phyloP scores from a whole-genome alignment of 2,797 vertebrate species.

The Brachyalestes nurse region DNA sequence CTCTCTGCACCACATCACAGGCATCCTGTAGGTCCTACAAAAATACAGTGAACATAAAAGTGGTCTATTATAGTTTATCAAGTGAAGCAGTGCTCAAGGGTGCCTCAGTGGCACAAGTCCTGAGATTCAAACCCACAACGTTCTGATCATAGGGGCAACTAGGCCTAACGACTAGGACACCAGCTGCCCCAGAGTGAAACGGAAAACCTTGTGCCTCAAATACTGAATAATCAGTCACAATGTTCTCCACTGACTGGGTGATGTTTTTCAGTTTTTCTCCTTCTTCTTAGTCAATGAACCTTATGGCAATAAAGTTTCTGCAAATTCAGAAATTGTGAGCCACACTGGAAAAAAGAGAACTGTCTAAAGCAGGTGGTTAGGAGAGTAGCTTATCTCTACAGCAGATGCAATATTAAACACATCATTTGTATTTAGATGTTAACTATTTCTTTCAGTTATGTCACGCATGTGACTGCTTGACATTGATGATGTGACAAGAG shows the following conservation, averaged over 20 bases:
- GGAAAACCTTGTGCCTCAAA: neutral
- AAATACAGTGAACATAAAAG: neutral
- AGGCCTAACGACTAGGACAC: too few species aligned
- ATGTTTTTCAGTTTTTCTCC: neutral
- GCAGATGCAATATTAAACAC: neutral
- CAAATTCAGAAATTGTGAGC: neutral
- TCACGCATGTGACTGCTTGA: neutral
- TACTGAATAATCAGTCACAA: neutral
- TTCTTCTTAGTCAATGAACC: neutral
- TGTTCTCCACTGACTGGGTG: neutral
- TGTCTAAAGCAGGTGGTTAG: constrained; percentile 6
- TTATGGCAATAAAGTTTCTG: neutral
- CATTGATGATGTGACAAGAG: constrained; percentile 1
- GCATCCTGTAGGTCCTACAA: constrained; percentile 58
- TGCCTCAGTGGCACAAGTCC: too few species aligned
- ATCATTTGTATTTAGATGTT: constrained; percentile 14
- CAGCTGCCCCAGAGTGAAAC: neutral
- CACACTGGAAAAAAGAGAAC: neutral
- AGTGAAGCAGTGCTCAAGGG: too few species aligned
- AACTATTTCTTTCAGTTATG: neutral
- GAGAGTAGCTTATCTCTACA: neutral
- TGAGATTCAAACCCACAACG: too few species aligned
- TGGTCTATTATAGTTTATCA: too few species aligned
- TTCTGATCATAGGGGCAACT: too few species aligned
- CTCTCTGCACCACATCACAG: constrained; percentile 53